Evolutionary conservation across 2,797 vertebrate genomes (phyloP).

Genomic region (Moxostoma hubbsi): DNA sequence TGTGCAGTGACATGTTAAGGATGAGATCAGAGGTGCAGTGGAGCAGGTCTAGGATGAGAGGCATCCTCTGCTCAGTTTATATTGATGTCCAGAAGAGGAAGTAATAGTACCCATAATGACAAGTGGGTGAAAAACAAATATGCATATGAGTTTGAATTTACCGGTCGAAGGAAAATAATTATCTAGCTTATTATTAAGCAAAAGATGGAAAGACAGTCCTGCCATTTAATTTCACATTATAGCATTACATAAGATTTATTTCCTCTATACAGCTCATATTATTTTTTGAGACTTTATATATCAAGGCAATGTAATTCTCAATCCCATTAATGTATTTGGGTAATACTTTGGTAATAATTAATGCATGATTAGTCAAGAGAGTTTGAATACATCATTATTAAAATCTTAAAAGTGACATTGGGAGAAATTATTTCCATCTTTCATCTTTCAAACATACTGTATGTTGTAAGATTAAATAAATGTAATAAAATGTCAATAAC

Average conservation of each 20-base stretch:
- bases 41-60: background rate
- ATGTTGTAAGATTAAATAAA: too few species aligned
- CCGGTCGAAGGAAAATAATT: background rate
- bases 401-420: too few species aligned
- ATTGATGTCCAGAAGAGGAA: slow-evolving; percentile 45
- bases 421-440: too few species aligned
- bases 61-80: slow-evolving; percentile 1
- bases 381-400: too few species aligned
- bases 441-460: too few species aligned
- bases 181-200: background rate
- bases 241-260: background rate
- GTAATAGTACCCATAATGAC: background rate
- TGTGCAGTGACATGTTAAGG: slow-evolving; percentile 21
- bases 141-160: background rate
- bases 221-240: background rate
- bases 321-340: too few species aligned
- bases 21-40: slow-evolving; percentile 6
- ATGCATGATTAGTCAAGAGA: too few species aligned
- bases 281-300: background rate
- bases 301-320: too few species aligned
- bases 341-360: too few species aligned
- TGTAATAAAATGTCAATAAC: too few species aligned
- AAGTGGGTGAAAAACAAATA: background rate
- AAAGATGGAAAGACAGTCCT: background rate
- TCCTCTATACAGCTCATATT: background rate